phyloP scores from a whole-genome alignment of 2,888 invertebrate species.

The Leptogaster cylindrica region DNA sequence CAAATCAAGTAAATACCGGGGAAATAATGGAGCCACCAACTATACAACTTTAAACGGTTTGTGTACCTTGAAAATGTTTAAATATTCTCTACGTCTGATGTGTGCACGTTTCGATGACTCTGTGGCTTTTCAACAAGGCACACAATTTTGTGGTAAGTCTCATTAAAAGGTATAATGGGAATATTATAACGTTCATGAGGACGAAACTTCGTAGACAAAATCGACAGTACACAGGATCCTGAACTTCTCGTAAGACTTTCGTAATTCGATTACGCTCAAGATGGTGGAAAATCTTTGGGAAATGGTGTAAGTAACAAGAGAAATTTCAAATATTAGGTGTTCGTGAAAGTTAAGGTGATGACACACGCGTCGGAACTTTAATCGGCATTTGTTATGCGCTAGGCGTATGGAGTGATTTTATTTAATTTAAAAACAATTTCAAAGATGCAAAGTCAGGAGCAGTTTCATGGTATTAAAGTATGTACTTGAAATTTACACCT shows the following conservation, averaged over 20 bases:
- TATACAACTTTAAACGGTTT: too few relatives aligned
- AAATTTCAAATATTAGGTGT: background rate
- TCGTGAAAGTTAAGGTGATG: background rate
- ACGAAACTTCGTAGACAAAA: background rate
- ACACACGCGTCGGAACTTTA: background rate
- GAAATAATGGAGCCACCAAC: background rate
- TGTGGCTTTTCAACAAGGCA: background rate
- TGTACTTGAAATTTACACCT: too few relatives aligned
- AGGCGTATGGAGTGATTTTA: too few relatives aligned
- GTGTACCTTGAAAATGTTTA: background rate
- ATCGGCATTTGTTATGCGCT: background rate
- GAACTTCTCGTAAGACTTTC: background rate
- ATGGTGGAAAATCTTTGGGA: background rate
- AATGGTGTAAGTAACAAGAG: too few relatives aligned
- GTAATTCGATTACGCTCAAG: conserved; percentile 2
- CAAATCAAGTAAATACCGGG: background rate
- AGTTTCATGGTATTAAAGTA: too few relatives aligned
- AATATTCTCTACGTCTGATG: too few relatives aligned
- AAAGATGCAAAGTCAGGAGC: too few relatives aligned
- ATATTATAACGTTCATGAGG: background rate
- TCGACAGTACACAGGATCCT: background rate
- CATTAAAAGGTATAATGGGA: background rate
- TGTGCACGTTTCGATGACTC: background rate
- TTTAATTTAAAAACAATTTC: too few relatives aligned
- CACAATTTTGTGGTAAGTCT: background rate